These are phyloP conservation scores for Nemotelus nigrinus DNA, from an alignment of 2,888 invertebrate species.

Conservation along the genomic window DNA sequence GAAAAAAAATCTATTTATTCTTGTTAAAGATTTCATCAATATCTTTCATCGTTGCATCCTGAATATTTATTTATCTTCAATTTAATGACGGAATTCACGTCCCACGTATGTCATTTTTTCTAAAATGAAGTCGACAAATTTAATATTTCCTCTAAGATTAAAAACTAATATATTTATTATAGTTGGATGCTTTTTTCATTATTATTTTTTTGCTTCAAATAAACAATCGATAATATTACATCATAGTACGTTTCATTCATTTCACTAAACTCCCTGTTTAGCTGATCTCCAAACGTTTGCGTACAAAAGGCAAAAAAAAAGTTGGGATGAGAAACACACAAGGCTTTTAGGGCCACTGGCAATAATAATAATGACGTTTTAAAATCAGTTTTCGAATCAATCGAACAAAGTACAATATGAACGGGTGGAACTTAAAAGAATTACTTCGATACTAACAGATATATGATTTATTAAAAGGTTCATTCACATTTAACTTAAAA, in stretches of 20 bases:
- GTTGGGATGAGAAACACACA: too few relatives aligned
- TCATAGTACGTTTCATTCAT: conserved; percentile 1
- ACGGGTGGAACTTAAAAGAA: conserved; percentile 39
- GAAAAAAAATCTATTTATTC: conserved; percentile 27
- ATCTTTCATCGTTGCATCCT: conserved; percentile 36
- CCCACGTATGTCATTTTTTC: conserved; percentile 9
- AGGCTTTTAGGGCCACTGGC: too few relatives aligned
- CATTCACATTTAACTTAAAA: conserved; percentile 45
- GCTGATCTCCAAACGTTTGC: conserved; percentile 26
- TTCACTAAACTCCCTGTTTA: not conserved
- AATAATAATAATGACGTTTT: too few relatives aligned
- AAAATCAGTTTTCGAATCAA: not conserved
- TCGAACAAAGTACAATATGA: conserved; percentile 38
- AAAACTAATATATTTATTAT: conserved; percentile 17
- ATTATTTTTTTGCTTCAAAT: conserved; percentile 3
- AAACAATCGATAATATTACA: not conserved
- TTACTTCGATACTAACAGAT: conserved; percentile 31
- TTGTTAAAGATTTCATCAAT: conserved; percentile 30
- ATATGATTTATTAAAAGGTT: conserved; percentile 40
- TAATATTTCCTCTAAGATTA: conserved; percentile 27
- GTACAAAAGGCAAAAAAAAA: not conserved
- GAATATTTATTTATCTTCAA: conserved; percentile 15
- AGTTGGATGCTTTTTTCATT: not conserved
- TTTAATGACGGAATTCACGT: conserved; percentile 38
- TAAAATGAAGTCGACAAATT: conserved; percentile 16